Evolutionary conservation across 2,888 invertebrate species (phyloP), one percentile per base, ranked within the genome.

Genomic region (Zootermopsis nevadensis): DNA sequence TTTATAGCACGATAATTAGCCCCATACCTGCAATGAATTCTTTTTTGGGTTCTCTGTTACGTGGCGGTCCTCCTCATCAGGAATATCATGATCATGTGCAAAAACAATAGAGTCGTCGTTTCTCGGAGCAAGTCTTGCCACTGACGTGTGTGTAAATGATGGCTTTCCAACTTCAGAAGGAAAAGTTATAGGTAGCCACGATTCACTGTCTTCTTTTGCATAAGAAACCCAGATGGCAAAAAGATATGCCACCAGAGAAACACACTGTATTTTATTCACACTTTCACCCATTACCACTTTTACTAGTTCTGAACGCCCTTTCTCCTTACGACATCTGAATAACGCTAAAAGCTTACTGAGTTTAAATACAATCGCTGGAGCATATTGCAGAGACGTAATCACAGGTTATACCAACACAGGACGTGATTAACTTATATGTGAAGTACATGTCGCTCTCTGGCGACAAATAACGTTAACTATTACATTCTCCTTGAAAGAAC

Each of bases 211-310:
- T 7, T 69, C 69, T 7, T 69, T 15, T 1, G 74, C 74, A 15
- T 24, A 0, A 7, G 74, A 74, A 6, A n/a, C 7, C 42, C 74
- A 74, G 33, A 74, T 42, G 35, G 42, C 74, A 22, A 74, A 42
- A n/a, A 38, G 38, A 35, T 33, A 74, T 35, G 74, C 74, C 12
- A 38, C 38, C 7, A 31, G 7, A 4, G 38, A 42, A 24, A 74
- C 31, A 74, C 74, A 22, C 22, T 72, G 31, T 35, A 35, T 24
- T 4, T 35, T 72, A 38, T 38, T 74, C 38, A 42, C 69, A 22
- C 33, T n/a, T 31, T 33, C 69, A 69, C 69, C 33, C 69, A 69
- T 69, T 69, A 4, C 69, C 69, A 69, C 69, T 31, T 69, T 33
- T 30, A 8, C 69, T 31, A 10, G 33, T 31, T 31, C 38, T 38